A percentile compares a stretch with the other conserved stretches of the same genome.
Conservation (phyloP, 2,113 vertebrate genomes). For the Mungos mungo region DNA sequence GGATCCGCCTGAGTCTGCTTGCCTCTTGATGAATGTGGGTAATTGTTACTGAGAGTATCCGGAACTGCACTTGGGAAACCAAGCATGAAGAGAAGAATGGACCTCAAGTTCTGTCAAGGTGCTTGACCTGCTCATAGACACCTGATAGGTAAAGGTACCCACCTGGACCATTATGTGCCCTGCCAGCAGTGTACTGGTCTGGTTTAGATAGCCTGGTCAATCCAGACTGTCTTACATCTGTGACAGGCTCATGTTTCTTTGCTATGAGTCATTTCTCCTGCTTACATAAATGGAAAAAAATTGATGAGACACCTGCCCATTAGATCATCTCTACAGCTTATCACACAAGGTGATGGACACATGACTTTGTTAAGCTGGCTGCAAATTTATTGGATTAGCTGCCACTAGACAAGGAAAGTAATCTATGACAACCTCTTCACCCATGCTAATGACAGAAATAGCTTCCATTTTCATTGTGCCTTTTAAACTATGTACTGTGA, state of each 20-base stretch:
- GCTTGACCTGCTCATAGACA: neutral
- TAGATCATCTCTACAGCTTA: neutral
- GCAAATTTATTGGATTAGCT: neutral
- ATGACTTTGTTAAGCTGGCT: neutral
- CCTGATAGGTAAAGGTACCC: neutral
- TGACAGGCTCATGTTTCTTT: conserved; percentile 40
- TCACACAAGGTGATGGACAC: neutral
- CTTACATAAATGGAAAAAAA: conserved; percentile 30
- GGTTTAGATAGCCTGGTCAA: neutral
- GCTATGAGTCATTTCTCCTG: neutral
- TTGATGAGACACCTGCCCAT: neutral
- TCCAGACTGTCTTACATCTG: neutral
- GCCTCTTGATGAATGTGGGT: neutral
- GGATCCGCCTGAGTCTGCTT: neutral
- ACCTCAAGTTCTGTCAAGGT: neutral
- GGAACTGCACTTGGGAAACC: neutral
- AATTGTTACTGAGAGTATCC: neutral
- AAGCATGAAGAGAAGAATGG: conserved; percentile 29
- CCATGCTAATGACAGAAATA: neutral
- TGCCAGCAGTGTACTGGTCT: neutral
- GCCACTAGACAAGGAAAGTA: neutral
- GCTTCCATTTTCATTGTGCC: neutral
- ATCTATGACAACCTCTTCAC: neutral
- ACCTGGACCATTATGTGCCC: neutral
- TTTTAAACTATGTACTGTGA: neutral